Conservation (phyloP, 2,113 vertebrate genomes). For the Lates calcarifer region DNA sequence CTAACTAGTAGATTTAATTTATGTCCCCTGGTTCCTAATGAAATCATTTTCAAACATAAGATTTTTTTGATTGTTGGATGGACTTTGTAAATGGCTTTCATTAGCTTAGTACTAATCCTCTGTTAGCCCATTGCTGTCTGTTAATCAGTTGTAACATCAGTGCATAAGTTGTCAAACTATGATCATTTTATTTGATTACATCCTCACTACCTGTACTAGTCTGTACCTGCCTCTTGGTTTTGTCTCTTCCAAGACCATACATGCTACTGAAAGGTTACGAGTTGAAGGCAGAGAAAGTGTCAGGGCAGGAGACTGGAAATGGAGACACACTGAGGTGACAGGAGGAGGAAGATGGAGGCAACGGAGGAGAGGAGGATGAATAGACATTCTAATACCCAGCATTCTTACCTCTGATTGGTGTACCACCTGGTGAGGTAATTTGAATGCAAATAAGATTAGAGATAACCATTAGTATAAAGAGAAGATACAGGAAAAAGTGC, state of each 20-base stretch:
- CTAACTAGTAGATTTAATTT: not conserved
- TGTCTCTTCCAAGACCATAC: conserved; percentile 34
- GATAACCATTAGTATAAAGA: conserved; percentile 93
- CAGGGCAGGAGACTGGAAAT: conserved; percentile 82
- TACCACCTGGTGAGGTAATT: conserved; percentile 99
- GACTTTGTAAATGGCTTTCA: too few species aligned
- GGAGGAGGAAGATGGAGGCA: conserved; percentile 58
- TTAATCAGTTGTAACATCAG: not conserved
- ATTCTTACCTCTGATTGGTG: conserved; percentile 99
- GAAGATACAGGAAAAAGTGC: conserved; percentile 78
- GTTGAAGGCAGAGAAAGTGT: conserved; percentile 72
- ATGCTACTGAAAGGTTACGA: conserved; percentile 55
- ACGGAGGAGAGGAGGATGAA: conserved; percentile 74
- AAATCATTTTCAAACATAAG: not conserved
- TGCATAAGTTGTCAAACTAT: not conserved
- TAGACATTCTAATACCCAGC: conserved; percentile 88
- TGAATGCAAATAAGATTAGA: conserved; percentile 99
- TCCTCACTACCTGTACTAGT: not conserved
- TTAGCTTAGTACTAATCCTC: not conserved
- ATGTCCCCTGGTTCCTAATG: not conserved
- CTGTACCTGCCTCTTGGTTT: not conserved
- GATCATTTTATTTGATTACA: not conserved
- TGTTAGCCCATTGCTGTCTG: not conserved
- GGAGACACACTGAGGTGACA: conserved; percentile 76
- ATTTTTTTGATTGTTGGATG: not conserved